Evolutionary conservation across 2,113 vertebrate genomes (phyloP).

Genomic region (Peromyscus maniculatus): DNA sequence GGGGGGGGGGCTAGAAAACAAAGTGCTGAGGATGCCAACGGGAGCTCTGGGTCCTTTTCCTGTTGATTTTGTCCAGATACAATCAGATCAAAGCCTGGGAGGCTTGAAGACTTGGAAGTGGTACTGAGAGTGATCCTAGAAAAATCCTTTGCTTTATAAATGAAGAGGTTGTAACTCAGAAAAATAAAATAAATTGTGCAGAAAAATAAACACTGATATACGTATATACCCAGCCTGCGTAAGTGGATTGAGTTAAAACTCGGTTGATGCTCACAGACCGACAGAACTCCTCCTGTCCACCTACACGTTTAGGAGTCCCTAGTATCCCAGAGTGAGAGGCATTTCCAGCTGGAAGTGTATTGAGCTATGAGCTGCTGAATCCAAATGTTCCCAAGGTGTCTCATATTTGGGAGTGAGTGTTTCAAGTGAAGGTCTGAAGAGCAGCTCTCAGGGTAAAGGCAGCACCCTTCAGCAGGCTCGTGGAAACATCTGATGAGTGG

Average conservation of each 20-base stretch:
- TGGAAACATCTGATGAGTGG: background rate
- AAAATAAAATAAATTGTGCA: background rate
- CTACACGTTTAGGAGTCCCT: background rate
- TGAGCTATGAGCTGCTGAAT: background rate
- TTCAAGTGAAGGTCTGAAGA: constrained; percentile 12
- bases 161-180: constrained; percentile 8
- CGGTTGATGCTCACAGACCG: background rate
- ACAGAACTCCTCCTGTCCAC: background rate
- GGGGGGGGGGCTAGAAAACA: background rate
- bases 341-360: background rate
- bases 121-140: background rate
- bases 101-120: background rate
- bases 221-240: background rate
- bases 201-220: background rate
- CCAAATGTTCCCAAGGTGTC: background rate
- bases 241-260: background rate
- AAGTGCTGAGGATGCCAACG: background rate
- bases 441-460: background rate
- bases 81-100: background rate
- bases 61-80: background rate
- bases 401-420: background rate
- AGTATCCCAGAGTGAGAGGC: background rate
- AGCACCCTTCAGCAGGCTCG: background rate
- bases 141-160: background rate
- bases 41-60: background rate